phyloP scores from a whole-genome alignment of 2,888 invertebrate species.

The Criorhina ranunculi region DNA sequence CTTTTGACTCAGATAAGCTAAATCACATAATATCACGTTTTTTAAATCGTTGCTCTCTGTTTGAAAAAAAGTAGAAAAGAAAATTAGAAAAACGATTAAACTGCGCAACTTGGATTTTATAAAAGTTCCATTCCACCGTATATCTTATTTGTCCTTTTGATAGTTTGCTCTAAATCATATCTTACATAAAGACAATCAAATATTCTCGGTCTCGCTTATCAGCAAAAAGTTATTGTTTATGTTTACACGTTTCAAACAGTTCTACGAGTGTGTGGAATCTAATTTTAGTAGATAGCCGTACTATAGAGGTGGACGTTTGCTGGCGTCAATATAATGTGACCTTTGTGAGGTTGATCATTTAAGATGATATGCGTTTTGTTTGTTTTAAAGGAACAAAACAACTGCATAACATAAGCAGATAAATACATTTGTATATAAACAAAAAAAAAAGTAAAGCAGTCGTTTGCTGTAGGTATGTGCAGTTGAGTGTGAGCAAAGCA shows the following conservation, averaged over 20 bases:
- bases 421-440: background rate
- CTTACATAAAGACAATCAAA: constrained; percentile 31
- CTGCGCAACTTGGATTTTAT: constrained; percentile 38
- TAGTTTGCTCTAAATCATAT: constrained; percentile 21
- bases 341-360: constrained; percentile 49
- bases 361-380: constrained; percentile 44
- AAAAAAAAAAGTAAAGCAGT: background rate
- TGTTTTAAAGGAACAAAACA: constrained; percentile 40
- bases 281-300: constrained; percentile 47
- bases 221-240: constrained; percentile 35
- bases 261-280: constrained; percentile 33
- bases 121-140: no score
- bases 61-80: constrained; percentile 11
- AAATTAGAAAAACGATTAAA: constrained; percentile 29
- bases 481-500: constrained; percentile 5
- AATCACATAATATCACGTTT: constrained; percentile 71
- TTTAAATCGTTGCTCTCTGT: constrained; percentile 26
- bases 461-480: background rate
- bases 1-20: constrained; percentile 56
- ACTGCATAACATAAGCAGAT: constrained; percentile 32
- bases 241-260: constrained; percentile 45
- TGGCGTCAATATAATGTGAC: constrained; percentile 69
- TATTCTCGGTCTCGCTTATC: constrained; percentile 29
- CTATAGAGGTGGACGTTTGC: constrained; percentile 36
- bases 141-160: background rate